Conservation (phyloP, 2,888 invertebrate species). For the Dasypolia templi region DNA sequence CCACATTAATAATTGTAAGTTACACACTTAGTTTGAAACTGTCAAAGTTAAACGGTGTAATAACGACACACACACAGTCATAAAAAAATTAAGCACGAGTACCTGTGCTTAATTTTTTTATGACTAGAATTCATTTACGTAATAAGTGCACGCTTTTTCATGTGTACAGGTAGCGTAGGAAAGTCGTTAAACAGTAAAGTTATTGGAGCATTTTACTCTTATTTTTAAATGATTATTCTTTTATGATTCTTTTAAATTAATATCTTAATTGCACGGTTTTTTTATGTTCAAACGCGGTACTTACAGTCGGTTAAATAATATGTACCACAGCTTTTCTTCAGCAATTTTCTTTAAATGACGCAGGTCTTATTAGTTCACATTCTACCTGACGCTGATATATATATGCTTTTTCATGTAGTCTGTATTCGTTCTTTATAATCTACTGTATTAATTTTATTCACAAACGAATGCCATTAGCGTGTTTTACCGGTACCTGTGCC, state of each 20-base stretch:
- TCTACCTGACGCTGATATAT: slow-evolving; percentile 4
- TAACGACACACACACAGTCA: slow-evolving; percentile 38
- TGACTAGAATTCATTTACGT: slow-evolving; percentile 28
- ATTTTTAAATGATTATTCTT: background rate
- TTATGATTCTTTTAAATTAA: background rate
- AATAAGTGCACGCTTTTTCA: slow-evolving; percentile 35
- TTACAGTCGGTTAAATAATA: background rate
- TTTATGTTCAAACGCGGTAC: background rate
- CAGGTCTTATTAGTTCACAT: background rate
- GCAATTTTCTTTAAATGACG: background rate
- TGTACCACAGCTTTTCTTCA: background rate
- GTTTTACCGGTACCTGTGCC: slow-evolving; percentile 37
- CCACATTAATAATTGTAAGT: slow-evolving; percentile 30
- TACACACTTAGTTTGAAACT: slow-evolving; percentile 46
- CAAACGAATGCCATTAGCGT: slow-evolving; percentile 47
- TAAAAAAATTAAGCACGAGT: no score
- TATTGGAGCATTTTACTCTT: background rate
- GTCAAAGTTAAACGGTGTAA: slow-evolving; percentile 38
- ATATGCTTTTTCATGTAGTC: background rate
- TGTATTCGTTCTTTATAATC: slow-evolving; percentile 11
- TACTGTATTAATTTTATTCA: slow-evolving; percentile 43
- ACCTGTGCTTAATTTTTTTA: slow-evolving; percentile 30
- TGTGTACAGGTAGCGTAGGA: slow-evolving; percentile 6
- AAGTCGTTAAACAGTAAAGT: slow-evolving; percentile 17
- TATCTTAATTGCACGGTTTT: background rate